Base-by-base conservation (phyloP, 2,113 vertebrate species). In the Pachypanchax playfairii region DNA sequence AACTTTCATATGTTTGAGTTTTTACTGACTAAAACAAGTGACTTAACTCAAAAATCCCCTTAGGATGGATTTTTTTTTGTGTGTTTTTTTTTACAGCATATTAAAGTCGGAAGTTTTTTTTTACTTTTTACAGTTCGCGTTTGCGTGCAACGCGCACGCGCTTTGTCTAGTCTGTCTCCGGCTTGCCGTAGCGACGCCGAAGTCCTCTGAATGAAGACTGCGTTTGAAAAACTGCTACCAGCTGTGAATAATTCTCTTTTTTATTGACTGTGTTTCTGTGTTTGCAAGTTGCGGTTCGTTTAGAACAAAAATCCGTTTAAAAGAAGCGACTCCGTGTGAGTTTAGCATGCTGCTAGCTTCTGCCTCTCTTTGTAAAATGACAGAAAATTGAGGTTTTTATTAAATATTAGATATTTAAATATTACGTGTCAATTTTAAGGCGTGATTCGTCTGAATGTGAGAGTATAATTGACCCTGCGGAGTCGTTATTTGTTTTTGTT, bases 141-240 rank as follows among this genome's bases (percentile, higher is more conserved):
- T 41, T n/a, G 17, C 17, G 4, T 21, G 9, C 3, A 28, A 2
- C 3, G 50, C 81, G 72, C 75, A 77, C 73, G 84, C 72, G 73
- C 52, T 0, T 3, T n/a, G 1, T 1, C 1, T 1, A 1, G 3
- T 1, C 1, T 2, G 2, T 11, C 1, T 22, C 11, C 42, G 68
- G 44, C 58, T 84, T 60, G 44, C 85, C 80, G 81, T 88, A 85
- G 67, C 33, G 80, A 70, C 53, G 57, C 65, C 18, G 53, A 46
- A 5, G 41, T 25, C 4, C 5, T 41, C n/a, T n/a, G 20, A 49
- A 12, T 1, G 21, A 49, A 29, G 2, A 90, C 89, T 86, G 79
- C 83, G 24, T 72, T 48, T 41, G 5, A 61, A 6, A 90, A 81
- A 58, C 20, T 88, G 86, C 85, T 86, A 78, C 82, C 24, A 65